A percentile compares a stretch with the other conserved stretches of the same genome.
Evolutionary conservation across 2,113 vertebrate species (phyloP).

Genomic region (Rhinolophus sinicus): DNA sequence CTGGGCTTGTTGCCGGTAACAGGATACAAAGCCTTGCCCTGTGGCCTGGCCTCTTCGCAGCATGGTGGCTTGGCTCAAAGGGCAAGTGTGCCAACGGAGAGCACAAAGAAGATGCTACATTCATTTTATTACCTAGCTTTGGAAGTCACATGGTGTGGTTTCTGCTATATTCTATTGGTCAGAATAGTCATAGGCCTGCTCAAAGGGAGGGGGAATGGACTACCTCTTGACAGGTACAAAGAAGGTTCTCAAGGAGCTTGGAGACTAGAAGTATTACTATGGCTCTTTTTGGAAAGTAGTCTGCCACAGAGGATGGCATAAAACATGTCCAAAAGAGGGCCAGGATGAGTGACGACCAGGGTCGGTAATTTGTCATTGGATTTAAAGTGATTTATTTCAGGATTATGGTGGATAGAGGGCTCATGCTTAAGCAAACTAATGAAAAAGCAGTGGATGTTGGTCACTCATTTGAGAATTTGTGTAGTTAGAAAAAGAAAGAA

Average conservation of each 20-base stretch:
- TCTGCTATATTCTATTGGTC: neutral
- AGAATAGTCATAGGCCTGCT: neutral
- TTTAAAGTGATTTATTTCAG: neutral
- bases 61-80: neutral
- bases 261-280: neutral
- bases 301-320: neutral
- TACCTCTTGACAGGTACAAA: fast-evolving
- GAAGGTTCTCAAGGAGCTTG: neutral
- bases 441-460: neutral
- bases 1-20: neutral
- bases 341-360: fast-evolving
- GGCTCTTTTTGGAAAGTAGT: neutral
- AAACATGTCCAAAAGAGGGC: neutral
- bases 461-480: neutral
- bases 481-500: neutral
- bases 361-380: neutral
- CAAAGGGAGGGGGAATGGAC: neutral
- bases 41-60: neutral
- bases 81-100: neutral
- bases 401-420: fast-evolving
- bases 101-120: neutral
- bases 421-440: neutral
- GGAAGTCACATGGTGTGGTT: neutral
- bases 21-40: neutral
- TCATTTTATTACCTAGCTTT: neutral